A percentile compares a stretch with the other conserved stretches of the same genome.
Conservation (phyloP, 2,888 invertebrate species). For the Eutolmus rufibarbis region DNA sequence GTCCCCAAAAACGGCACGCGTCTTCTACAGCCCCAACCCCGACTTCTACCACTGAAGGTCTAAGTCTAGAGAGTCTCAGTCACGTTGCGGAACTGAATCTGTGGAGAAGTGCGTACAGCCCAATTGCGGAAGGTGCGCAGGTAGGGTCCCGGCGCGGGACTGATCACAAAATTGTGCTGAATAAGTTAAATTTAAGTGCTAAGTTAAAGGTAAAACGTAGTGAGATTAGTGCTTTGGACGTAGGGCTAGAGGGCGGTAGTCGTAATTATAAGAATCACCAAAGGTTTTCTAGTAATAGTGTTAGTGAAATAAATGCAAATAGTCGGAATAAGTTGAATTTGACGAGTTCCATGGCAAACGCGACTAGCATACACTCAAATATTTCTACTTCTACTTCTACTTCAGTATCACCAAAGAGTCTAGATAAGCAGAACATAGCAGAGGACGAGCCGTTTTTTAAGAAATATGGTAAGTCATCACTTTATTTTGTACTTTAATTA, state of each 20-base stretch:
- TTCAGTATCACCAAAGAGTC: constrained; percentile 7
- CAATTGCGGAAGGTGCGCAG: neutral
- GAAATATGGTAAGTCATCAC: constrained; percentile 60
- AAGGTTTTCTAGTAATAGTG: constrained; percentile 15
- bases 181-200: constrained; percentile 8
- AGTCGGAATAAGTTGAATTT: neutral
- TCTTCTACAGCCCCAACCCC: neutral
- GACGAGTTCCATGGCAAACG: neutral
- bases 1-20: neutral
- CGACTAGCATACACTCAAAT: neutral
- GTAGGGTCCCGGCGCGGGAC: neutral
- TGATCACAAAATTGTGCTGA: neutral
- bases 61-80: neutral
- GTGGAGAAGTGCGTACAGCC: neutral
- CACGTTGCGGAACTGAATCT: neutral
- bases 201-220: constrained; percentile 30
- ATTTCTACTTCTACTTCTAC: neutral
- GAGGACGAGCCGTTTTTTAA: constrained; percentile 52
- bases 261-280: neutral
- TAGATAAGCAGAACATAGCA: neutral
- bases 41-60: neutral
- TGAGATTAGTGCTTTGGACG: constrained; percentile 4
- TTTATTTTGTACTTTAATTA: neutral
- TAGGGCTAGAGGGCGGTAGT: neutral
- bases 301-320: neutral